Percentiles rank a stretch among this genome's conserved stretches.
These are phyloP conservation scores for Formicarius rufipectus DNA, from an alignment of 2,113 vertebrate species.

Conservation along the genomic window DNA sequence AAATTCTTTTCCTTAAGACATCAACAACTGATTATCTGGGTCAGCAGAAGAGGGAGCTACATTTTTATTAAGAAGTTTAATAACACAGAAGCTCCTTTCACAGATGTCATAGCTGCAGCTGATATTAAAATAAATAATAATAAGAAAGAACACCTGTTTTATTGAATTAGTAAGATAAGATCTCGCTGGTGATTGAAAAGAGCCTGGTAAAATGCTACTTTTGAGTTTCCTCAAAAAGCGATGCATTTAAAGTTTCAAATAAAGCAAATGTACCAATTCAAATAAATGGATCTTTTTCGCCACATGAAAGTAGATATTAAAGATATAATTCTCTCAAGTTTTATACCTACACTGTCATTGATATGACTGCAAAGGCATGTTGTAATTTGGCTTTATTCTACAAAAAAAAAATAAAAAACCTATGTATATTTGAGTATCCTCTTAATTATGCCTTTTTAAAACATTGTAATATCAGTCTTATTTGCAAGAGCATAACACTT, in stretches of 20 bases:
- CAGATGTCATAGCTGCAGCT: not conserved
- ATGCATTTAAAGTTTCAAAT: slow-evolving; percentile 38
- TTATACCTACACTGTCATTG: not conserved
- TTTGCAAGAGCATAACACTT: not conserved
- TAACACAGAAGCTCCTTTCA: not conserved
- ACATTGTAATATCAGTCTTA: not conserved
- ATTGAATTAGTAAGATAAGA: not conserved
- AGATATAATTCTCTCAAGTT: slow-evolving; percentile 13
- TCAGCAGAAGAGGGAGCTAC: slow-evolving; percentile 64
- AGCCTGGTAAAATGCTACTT: not conserved
- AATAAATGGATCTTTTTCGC: slow-evolving; percentile 22
- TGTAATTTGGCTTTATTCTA: not conserved
- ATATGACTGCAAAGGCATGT: not conserved
- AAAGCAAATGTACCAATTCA: slow-evolving; percentile 22
- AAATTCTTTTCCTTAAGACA: not conserved
- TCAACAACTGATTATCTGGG: slow-evolving; percentile 49
- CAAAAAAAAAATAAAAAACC: not conserved
- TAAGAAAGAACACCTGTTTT: not conserved
- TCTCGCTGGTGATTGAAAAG: not conserved
- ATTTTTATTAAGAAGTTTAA: slow-evolving; percentile 42
- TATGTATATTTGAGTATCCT: not conserved
- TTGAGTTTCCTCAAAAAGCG: slow-evolving; percentile 3
- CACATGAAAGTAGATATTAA: not conserved
- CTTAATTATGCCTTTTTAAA: not conserved
- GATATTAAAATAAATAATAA: slow-evolving; percentile 37